A percentile compares a stretch with the other conserved stretches of the same genome.
Evolutionary conservation across 1,140 invertebrate species (phyloP).

Genomic region (Tachypleus tridentatus): DNA sequence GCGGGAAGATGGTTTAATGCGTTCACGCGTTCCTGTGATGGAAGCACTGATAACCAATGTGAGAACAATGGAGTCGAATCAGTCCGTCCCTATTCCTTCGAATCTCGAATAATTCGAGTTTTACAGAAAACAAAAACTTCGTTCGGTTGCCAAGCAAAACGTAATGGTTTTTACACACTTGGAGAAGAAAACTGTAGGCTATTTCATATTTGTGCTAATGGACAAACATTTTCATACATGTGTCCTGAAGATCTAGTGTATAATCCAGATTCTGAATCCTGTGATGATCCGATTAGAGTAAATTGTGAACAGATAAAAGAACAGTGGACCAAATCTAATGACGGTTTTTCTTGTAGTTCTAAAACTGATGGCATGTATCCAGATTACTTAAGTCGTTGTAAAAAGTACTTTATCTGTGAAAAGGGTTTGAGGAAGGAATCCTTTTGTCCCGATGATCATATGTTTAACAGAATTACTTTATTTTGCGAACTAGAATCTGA

Average conservation of each 20-base stretch:
- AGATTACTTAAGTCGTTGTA: constrained; percentile 10
- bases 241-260: constrained; percentile 10
- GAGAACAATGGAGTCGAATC: background rate
- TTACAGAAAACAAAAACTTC: background rate
- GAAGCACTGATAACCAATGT: background rate
- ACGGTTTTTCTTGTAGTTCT: constrained; percentile 7
- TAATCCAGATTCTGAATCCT: background rate
- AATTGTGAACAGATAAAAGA: background rate
- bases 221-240: constrained; percentile 6
- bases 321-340: background rate
- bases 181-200: constrained; percentile 4
- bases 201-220: constrained; percentile 16
- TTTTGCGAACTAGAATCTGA: constrained; percentile 12
- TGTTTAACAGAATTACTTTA: constrained; percentile 11
- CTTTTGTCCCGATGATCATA: constrained; percentile 15
- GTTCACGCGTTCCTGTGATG: background rate
- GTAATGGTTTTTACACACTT: constrained; percentile 6
- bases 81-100: too few species aligned
- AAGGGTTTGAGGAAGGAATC: constrained; percentile 8
- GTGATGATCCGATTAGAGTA: background rate
- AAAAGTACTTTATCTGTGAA: constrained; percentile 18
- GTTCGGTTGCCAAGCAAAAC: background rate
- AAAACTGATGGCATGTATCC: constrained; percentile 17
- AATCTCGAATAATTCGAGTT: too few species aligned
- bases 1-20: constrained; percentile 1